Evolutionary conservation across 2,888 invertebrate genomes (phyloP), one percentile per base, ranked within the genome.

Genomic region (Glaucopsyche alexis): DNA sequence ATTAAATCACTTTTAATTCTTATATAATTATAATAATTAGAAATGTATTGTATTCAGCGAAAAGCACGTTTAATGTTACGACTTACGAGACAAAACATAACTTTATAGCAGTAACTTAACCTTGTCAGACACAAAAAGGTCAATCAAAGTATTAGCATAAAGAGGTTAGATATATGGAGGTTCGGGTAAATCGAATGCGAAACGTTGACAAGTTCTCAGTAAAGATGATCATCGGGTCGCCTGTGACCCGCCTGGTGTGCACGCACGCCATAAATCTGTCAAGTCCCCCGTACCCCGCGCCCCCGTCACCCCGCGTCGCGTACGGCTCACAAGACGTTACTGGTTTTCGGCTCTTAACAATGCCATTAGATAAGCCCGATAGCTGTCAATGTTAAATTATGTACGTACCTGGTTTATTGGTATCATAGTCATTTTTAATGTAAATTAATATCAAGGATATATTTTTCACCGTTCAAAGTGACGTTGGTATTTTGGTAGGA

Each of bases 181-280:
- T 47, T 60, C 29, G 60, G 29, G 60, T 60, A 60, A 60, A 47
- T 29, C 47, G 47, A 19, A 38, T 70, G 49, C 70, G 16, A 29
- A 50, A 49, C 38, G 71, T 52, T 55, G 42, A 29, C 38, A 16
- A 42, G 60, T 55, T 67, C 67, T n/a, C 42, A 45, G 67, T 67
- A 67, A 42, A 42, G 45, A 40, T 52, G 52, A 52, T 52, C 38
- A 71, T 71, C 19, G 42, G 67, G 67, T 55, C 52, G 42, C 11
- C 16, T 45, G 67, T 67, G 67, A 47, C 66, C 16, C 40, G 19
- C 19, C 65, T 64, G 72, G 47, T 85, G 82, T 84, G 87, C 87
- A 85, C 87, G 87, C 86, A 86, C 85, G 87, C 87, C 80, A 87
- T 90, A 90, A 90, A 90, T 90, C 90, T 90, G 89, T 89, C 90